Evolutionary conservation across 2,888 invertebrate species (phyloP).

Genomic region (Heliothis peltigera): DNA sequence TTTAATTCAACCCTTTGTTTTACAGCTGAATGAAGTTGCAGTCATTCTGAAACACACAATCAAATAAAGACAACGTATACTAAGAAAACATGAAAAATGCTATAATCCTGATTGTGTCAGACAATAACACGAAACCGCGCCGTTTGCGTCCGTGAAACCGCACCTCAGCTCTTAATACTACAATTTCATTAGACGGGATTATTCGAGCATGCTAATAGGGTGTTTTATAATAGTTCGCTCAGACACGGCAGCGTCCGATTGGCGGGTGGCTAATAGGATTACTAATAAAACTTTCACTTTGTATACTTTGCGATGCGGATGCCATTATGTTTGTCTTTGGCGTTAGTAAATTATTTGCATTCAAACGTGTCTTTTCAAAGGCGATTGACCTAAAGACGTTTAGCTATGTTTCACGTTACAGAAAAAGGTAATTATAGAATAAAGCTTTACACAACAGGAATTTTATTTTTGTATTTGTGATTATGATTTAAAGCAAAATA

Average conservation of each 20-base stretch:
- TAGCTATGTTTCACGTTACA: too few relatives aligned
- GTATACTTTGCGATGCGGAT: constrained; percentile 39
- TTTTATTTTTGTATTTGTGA: too few relatives aligned
- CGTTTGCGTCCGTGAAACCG: constrained; percentile 16
- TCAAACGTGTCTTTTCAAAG: too few relatives aligned
- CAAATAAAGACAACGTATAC: too few relatives aligned
- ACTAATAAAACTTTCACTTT: constrained; percentile 58
- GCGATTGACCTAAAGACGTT: too few relatives aligned
- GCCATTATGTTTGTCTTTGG: constrained; percentile 35
- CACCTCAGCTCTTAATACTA: constrained; percentile 53
- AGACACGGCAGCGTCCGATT: constrained; percentile 55
- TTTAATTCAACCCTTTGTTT: too few relatives aligned
- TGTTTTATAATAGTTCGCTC: constrained; percentile 62
- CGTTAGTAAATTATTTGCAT: background rate
- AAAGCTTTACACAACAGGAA: too few relatives aligned
- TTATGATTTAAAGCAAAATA: too few relatives aligned
- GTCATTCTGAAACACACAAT: too few relatives aligned
- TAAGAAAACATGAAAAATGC: too few relatives aligned
- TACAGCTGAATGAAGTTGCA: too few relatives aligned
- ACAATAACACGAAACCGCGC: constrained; percentile 13
- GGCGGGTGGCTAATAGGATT: constrained; percentile 60
- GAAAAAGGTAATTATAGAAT: too few relatives aligned
- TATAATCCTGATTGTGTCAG: background rate
- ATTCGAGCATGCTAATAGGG: constrained; percentile 64
- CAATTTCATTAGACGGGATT: constrained; percentile 66